Conservation (phyloP, 2,113 vertebrate genomes). For the Loxodonta africana region DNA sequence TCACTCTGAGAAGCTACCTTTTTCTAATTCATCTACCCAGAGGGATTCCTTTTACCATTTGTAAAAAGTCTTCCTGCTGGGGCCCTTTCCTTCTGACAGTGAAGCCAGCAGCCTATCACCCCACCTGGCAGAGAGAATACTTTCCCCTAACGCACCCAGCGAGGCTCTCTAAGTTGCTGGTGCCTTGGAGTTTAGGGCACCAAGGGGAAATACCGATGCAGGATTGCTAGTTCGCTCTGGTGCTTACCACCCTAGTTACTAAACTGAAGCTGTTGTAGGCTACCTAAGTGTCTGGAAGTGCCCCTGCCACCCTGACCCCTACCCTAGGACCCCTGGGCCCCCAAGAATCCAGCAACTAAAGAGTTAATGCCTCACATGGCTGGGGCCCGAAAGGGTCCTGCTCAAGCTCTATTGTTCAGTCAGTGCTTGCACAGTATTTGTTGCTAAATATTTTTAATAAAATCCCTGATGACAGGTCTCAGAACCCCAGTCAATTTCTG, state of each 20-base stretch:
- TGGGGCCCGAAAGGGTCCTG: neutral
- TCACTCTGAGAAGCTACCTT: neutral
- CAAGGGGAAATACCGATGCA: neutral
- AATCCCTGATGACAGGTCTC: neutral
- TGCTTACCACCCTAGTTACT: neutral
- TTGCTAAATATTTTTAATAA: neutral
- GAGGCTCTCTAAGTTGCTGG: neutral
- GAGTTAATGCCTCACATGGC: neutral
- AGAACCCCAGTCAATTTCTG: neutral
- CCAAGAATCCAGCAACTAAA: neutral
- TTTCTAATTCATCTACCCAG: neutral
- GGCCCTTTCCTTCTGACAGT: neutral
- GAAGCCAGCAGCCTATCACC: neutral
- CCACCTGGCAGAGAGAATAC: neutral
- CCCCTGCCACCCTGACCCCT: accelerated
- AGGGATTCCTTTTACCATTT: neutral
- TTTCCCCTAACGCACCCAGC: neutral
- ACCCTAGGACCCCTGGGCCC: neutral
- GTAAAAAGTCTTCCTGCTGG: neutral
- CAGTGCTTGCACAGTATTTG: neutral
- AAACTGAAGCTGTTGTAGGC: neutral
- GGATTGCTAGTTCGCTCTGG: neutral
- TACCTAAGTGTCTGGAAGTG: neutral
- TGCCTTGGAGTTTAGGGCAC: neutral
- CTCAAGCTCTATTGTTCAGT: neutral